These are phyloP conservation scores for Poecilia gillii DNA, from an alignment of 2,797 vertebrate species.

Conservation along the genomic window DNA sequence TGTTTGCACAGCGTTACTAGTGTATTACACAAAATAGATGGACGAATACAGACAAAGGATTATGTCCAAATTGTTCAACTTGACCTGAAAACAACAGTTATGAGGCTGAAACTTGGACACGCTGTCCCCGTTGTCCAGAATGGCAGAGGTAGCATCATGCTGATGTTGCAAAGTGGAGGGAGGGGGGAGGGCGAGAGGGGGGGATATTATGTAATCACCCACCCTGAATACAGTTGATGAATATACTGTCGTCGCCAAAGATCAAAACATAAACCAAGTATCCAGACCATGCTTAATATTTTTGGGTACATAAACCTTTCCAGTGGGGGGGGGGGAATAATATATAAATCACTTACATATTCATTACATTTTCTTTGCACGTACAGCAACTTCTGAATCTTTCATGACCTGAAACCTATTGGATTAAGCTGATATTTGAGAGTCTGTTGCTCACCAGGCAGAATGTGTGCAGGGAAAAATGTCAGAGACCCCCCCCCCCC, in stretches of 20 bases:
- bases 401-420: constrained; percentile 48
- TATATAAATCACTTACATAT: not conserved
- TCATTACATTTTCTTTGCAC: constrained; percentile 39
- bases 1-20: not conserved
- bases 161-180: not conserved
- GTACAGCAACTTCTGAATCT: constrained; percentile 28
- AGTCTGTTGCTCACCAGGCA: constrained; percentile 37
- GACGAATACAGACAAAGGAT: not conserved
- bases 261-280: constrained; percentile 2
- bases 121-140: too few relatives aligned
- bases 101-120: not conserved
- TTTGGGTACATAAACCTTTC: constrained; percentile 19
- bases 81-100: not conserved
- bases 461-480: constrained; percentile 41
- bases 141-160: not conserved
- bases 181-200: too few relatives aligned
- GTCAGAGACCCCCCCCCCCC: constrained; percentile 40
- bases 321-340: constrained; percentile 5
- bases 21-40: not conserved
- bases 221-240: not conserved
- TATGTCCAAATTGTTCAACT: not conserved
- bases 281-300: not conserved
- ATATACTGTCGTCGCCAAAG: not conserved
- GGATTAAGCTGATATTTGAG: constrained; percentile 56
- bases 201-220: not conserved